Evolutionary conservation across 2,888 invertebrate species (phyloP).

Genomic region (Apotomis betuletana): DNA sequence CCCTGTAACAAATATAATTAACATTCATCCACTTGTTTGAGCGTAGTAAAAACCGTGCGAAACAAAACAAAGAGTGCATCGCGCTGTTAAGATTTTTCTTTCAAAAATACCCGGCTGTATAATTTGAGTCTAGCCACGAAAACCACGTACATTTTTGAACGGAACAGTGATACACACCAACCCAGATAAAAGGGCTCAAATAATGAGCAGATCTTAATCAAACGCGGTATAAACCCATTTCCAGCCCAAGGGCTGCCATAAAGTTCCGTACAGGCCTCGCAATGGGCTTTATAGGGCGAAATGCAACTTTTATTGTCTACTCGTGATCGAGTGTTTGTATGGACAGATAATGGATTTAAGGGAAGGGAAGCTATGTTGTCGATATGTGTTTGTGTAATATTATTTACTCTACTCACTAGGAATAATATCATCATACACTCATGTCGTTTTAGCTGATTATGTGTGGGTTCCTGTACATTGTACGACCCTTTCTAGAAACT

Average conservation of each 20-base stretch:
- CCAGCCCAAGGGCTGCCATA: slow-evolving; percentile 57
- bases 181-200: slow-evolving; percentile 44
- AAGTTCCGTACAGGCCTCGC: slow-evolving; percentile 53
- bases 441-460: no score
- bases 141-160: neutral
- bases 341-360: slow-evolving; percentile 49
- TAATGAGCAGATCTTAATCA: slow-evolving; percentile 52
- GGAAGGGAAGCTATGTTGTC: slow-evolving; percentile 32
- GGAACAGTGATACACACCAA: slow-evolving; percentile 25
- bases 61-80: no score
- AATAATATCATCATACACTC: no score
- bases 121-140: no score
- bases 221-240: slow-evolving; percentile 58
- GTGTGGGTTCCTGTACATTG: no score
- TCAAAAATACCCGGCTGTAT: no score
- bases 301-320: slow-evolving; percentile 61
- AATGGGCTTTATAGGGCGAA: slow-evolving; percentile 49
- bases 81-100: no score
- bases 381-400: neutral
- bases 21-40: no score
- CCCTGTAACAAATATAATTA: no score
- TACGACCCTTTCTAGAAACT: no score
- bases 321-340: slow-evolving; percentile 60
- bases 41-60: no score
- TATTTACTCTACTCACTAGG: neutral